Percentiles rank a stretch among this genome's conserved stretches.
Conservation (phyloP, 1,140 invertebrate species). For the Vollenhovia emeryi region DNA sequence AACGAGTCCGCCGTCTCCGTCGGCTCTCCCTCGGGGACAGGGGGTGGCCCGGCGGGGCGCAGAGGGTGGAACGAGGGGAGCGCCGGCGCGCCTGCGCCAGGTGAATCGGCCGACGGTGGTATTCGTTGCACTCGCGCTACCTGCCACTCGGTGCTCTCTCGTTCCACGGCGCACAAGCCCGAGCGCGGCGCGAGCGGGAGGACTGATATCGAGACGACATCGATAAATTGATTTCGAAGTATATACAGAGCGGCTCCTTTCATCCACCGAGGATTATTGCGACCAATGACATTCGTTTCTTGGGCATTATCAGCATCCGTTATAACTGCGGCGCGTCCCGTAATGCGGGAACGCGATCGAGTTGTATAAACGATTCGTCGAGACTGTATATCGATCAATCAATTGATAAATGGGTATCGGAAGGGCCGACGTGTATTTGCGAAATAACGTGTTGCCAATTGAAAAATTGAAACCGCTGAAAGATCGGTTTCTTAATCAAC, state of each 20-base stretch:
- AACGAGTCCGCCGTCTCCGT: conserved; percentile 78
- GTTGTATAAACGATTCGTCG: background rate
- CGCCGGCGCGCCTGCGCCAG: conserved; percentile 69
- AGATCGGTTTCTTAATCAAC: background rate
- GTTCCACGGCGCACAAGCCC: conserved; percentile 18
- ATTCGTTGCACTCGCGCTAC: conserved; percentile 64
- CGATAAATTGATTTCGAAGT: conserved; percentile 6
- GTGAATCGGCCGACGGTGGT: conserved; percentile 66
- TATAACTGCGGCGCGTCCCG: background rate
- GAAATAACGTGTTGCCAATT: background rate
- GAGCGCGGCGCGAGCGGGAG: background rate
- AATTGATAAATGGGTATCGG: background rate
- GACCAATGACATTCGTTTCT: background rate
- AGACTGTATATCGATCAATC: background rate
- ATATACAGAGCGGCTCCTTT: background rate
- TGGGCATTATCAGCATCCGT: background rate
- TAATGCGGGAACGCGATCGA: background rate
- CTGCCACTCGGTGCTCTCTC: conserved; percentile 57
- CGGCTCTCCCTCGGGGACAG: conserved; percentile 64
- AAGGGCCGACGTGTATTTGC: background rate
- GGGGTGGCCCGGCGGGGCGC: conserved; percentile 49
- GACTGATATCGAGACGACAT: conserved; percentile 19
- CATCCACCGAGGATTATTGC: background rate
- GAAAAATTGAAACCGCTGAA: background rate
- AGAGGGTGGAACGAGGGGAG: conserved; percentile 20